Evolutionary conservation across 2,113 vertebrate genomes (phyloP), one percentile per base, ranked within the genome.

Genomic region (Colaptes auratus): DNA sequence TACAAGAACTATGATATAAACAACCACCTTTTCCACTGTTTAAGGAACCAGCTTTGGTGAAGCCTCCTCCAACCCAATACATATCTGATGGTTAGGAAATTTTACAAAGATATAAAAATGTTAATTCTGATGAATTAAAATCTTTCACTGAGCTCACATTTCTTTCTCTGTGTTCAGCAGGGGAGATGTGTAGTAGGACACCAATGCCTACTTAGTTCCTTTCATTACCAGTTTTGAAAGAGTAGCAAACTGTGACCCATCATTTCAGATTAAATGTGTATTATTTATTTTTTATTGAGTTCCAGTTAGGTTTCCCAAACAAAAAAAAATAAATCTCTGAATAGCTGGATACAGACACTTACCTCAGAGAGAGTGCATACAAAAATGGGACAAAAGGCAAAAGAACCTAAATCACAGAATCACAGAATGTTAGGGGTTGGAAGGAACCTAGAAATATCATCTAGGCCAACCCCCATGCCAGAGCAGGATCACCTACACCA

Each of bases 221-320:
- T 91, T 82, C 18, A 39, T 64, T 72, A 60, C 1, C 39, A 50
- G 44, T 48, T 72, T 56, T 82, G 33, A 79, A 91, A 82, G 12
- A 52, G 27, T 46, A 69, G 4, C 2, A 6, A 44, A 2, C 28
- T 20, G 8, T 19, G 13, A 5, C 5, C 5, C 2, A 0, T 27
- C 44, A 4, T 67, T 91, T 85, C 59, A 67, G 6, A 64, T 27
- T 55, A 75, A 71, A 30, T 44, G 27, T 25, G 3, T 19, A 44
- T 69, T 80, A 36, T 36, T 36, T 36, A 36, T 90, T 72, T 28
- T 69, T 69, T 3, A 20, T 20, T 64, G 27, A 1, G 16, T 82
- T 86, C 15, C 27, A 50, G 8, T 48, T 73, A 69, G 3, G 8
- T 42, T 92, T 60, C 4, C 11, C 15, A 21, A 60, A 28, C 6